Evolutionary conservation across 2,113 vertebrate species (phyloP).

Genomic region (Platanista minor): DNA sequence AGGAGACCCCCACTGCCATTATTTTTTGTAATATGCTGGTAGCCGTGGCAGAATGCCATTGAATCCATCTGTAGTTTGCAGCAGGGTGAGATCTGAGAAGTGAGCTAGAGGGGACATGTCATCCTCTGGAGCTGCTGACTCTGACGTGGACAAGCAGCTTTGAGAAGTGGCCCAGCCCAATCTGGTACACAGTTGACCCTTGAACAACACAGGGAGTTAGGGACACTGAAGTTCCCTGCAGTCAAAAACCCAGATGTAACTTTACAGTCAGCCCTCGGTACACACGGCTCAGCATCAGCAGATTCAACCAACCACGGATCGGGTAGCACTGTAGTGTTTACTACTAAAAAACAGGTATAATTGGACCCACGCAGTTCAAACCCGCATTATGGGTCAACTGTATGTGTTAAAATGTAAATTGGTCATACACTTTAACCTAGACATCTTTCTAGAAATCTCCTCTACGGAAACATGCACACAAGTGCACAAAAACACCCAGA

Average conservation of each 20-base stretch:
- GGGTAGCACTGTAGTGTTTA: background rate
- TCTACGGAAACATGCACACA: background rate
- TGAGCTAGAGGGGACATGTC: background rate
- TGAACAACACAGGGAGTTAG: background rate
- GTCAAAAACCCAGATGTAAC: background rate
- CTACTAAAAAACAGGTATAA: background rate
- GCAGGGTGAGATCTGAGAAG: background rate
- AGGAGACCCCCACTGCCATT: background rate
- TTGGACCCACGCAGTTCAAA: background rate
- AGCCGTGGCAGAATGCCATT: no score
- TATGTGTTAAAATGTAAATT: background rate
- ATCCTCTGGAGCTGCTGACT: background rate
- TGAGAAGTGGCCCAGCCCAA: background rate
- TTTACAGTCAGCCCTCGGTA: background rate
- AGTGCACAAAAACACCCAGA: background rate
- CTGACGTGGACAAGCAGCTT: background rate
- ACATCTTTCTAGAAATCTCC: background rate
- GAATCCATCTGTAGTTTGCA: background rate
- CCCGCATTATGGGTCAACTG: background rate
- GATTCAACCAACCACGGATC: background rate
- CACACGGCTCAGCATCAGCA: background rate
- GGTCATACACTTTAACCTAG: background rate
- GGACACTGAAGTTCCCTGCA: background rate
- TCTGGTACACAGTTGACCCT: background rate
- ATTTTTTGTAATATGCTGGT: no score